Evolutionary conservation across 2,888 invertebrate genomes (phyloP).

Genomic region (Tuberolachnus salignus): DNA sequence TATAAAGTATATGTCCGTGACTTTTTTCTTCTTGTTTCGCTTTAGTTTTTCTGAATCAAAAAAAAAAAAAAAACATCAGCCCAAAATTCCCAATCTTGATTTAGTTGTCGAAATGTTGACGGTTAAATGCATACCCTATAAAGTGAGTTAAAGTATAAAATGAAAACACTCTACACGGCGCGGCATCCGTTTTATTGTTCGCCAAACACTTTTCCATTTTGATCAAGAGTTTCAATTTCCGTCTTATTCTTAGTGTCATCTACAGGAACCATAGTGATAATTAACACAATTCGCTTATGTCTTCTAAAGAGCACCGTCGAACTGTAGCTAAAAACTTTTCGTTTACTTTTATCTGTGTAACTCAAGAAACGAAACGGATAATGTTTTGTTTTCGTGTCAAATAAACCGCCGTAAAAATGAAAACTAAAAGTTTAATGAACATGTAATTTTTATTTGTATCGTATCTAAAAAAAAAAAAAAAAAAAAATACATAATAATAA

Average conservation of each 20-base stretch:
- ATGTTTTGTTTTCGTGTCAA: no score
- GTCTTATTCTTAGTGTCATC: not conserved
- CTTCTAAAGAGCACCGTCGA: not conserved
- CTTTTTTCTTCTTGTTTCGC: constrained; percentile 24
- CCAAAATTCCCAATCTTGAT: constrained; percentile 25
- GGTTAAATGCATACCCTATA: constrained; percentile 25
- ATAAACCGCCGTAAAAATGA: no score
- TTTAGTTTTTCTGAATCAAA: not conserved
- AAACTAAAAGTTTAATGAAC: no score
- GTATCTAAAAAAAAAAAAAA: no score
- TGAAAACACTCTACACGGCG: constrained; percentile 14
- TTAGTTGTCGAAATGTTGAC: constrained; percentile 23
- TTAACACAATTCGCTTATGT: not conserved
- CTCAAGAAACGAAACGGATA: not conserved
- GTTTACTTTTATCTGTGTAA: not conserved
- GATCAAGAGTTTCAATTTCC: constrained; percentile 13
- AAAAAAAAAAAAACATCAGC: constrained; percentile 19
- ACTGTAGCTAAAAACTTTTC: not conserved
- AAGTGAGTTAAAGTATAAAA: constrained; percentile 36
- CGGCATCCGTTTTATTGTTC: constrained; percentile 26
- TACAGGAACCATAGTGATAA: not conserved
- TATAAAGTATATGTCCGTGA: no score
- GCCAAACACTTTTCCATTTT: not conserved
- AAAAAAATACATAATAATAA: no score
- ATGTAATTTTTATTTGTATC: no score